These are phyloP conservation scores for Metellina segmentata DNA, from an alignment of 2,888 invertebrate genomes.

Conservation along the genomic window DNA sequence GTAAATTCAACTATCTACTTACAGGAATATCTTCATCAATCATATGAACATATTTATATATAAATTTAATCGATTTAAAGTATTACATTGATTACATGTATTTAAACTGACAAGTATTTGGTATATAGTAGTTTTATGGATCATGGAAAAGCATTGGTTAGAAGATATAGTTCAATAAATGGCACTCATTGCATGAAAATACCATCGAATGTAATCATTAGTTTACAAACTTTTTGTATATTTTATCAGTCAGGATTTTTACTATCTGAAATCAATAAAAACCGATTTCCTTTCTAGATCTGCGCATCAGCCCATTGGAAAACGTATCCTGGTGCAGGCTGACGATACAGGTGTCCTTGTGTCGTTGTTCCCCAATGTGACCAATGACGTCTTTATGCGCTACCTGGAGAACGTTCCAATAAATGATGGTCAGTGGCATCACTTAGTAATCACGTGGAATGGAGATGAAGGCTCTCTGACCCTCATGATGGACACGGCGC, in stretches of 20 bases:
- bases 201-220: not conserved
- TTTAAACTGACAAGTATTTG: too few species aligned
- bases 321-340: slow-evolving; percentile 92
- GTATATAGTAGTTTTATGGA: too few species aligned
- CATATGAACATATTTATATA: too few species aligned
- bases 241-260: not conserved
- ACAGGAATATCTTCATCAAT: too few species aligned
- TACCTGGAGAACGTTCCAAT: slow-evolving; percentile 95
- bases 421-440: slow-evolving; percentile 98
- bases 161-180: too few species aligned
- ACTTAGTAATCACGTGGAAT: slow-evolving; percentile 95
- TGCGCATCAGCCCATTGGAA: slow-evolving; percentile 85
- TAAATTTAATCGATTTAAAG: too few species aligned
- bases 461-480: slow-evolving; percentile 91
- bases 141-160: too few species aligned
- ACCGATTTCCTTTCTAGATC: slow-evolving; percentile 83
- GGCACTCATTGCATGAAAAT: too few species aligned
- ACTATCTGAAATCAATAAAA: too few species aligned
- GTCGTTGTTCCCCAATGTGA: slow-evolving; percentile 89
- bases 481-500: slow-evolving; percentile 95
- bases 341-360: slow-evolving; percentile 95
- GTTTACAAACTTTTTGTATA: not conserved
- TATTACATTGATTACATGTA: too few species aligned
- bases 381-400: slow-evolving; percentile 92
- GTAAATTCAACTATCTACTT: too few species aligned